A percentile compares a stretch with the other conserved stretches of the same genome.
These are phyloP conservation scores for Limnephilus rhombicus DNA, from an alignment of 2,888 invertebrate species.

Conservation along the genomic window DNA sequence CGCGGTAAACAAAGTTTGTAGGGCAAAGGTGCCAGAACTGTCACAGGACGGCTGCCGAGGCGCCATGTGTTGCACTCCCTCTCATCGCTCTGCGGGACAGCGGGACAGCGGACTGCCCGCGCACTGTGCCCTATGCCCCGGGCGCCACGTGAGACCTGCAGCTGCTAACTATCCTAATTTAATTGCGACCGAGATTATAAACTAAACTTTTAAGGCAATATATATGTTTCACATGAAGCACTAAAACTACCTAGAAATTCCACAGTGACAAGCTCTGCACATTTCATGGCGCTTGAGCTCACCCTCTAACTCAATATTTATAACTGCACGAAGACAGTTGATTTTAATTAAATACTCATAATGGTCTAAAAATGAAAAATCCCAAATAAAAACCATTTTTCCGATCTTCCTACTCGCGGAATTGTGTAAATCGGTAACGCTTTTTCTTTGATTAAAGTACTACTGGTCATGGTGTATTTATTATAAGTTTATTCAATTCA, in stretches of 20 bases:
- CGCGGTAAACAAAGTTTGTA: constrained; percentile 63
- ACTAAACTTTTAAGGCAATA: background rate
- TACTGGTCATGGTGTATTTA: background rate
- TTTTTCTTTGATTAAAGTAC: background rate
- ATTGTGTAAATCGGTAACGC: background rate
- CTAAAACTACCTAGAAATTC: background rate
- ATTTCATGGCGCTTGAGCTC: too few species aligned
- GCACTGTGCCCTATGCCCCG: background rate
- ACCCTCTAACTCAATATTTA: too few species aligned
- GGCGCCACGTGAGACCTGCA: background rate
- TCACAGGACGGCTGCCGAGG: constrained; percentile 27
- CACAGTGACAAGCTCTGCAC: background rate
- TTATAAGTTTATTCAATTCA: background rate
- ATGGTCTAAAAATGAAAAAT: too few species aligned
- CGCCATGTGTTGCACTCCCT: constrained; percentile 37
- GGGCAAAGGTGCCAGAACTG: constrained; percentile 49
- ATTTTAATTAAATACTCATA: too few species aligned
- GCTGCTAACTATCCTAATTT: background rate
- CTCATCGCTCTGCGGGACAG: background rate
- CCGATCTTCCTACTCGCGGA: background rate
- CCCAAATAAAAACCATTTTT: too few species aligned
- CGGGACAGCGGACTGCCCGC: background rate
- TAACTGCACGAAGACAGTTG: too few species aligned
- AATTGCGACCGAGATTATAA: background rate
- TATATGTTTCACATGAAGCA: background rate